Evolutionary conservation across 1,140 invertebrate species (phyloP), one percentile per base, ranked within the genome.

Genomic region (Drusus annulatus): DNA sequence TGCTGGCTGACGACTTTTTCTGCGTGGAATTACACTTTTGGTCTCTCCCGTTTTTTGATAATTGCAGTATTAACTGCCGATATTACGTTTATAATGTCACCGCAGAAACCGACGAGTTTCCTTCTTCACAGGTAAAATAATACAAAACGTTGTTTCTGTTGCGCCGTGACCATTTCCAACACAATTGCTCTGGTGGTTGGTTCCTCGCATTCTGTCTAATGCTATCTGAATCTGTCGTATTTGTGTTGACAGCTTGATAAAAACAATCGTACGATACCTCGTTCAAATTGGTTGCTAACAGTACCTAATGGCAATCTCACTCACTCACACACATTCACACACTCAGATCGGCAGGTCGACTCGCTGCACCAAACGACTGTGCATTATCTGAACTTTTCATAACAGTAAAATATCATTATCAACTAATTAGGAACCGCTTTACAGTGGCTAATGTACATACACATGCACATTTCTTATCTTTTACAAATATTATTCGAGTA

Each of bases 381-480:
- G 28, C 63, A 31, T 36, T 50, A 68, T 68, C 63, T 45, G 1
- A 36, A 36, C 21, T 31, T 17, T 17, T 60, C 23, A 60, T 68
- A 68, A 68, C 63, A 36, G 63, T 68, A 50, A 17, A 36, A 17
- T 31, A 60, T 19, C 17, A 60, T 19, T 60, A 60, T 60, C 58
- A 36, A 71, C 68, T 71, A 71, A 71, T 71, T 71, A 52, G 68
- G 21, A 7, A 51, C 6, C 68, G 50, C 6, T 71, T 45, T 25
- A 52, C 17, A 52, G 17, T 51, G 45, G 68, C 8, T 52, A 65
- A 65, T 65, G 62, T 28, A 23, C 68, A 21, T 28, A 52, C 50
- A 71, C 23, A 36, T 71, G 68, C 45, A 25, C 19, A 25, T 23
- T 71, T 21, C 50, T 71, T 71, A 71, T 71, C 68, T 51, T 65